phyloP scores from a whole-genome alignment of 2,888 invertebrate species.

The Ariolimax columbianus region DNA sequence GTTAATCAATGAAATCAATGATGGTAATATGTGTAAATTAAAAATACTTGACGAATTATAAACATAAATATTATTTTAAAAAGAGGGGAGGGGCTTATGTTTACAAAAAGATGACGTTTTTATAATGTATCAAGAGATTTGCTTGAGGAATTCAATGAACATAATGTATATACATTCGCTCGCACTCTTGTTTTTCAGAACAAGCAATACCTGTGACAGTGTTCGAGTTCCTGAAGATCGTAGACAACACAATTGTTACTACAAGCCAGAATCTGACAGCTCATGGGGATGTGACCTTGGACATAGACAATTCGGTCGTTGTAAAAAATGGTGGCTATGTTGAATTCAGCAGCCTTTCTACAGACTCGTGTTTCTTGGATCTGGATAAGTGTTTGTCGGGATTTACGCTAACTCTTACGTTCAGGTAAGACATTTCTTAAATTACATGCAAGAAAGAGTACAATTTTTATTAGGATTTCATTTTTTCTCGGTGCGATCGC shows the following conservation, averaged over 20 bases:
- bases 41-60: no score
- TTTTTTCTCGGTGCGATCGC: no score
- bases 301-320: background rate
- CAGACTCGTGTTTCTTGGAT: background rate
- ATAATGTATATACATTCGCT: no score
- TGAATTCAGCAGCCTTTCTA: background rate
- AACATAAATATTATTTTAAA: no score
- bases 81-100: no score
- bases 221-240: background rate
- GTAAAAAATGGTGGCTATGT: background rate
- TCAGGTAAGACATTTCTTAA: background rate
- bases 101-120: no score
- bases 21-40: no score
- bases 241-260: background rate
- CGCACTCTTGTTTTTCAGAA: background rate
- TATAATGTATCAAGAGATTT: no score
- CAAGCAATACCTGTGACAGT: background rate
- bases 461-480: no score
- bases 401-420: background rate
- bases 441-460: no score
- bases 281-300: conserved; percentile 6
- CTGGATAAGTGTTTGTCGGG: conserved; percentile 3
- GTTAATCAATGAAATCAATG: no score
- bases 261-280: background rate
- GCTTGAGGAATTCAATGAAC: no score